Base-by-base conservation (phyloP, 2,888 invertebrate species). In the Anodontia alba region DNA sequence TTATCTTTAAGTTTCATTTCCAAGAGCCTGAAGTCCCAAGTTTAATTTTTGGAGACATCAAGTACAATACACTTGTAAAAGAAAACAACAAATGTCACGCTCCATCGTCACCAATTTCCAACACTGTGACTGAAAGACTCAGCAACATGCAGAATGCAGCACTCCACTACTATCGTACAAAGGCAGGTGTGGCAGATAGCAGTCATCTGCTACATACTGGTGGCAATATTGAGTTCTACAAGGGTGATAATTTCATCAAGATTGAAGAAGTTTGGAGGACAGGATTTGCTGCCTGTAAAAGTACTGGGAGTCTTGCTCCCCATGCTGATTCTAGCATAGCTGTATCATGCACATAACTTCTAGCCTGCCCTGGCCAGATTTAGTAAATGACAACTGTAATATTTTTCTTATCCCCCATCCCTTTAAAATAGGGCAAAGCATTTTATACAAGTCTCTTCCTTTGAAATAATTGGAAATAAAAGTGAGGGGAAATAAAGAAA, bases 31-130 rank as follows among this genome's bases (percentile, higher is more conserved):
- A 83, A 10, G 54, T 76, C 1, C 80, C 88, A 10, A 82, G 76
- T 10, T 80, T 89, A 38, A 85, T 91, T 33, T 92, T 92, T 78
- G 92, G 93, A 8, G 92, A 93, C 76, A 88, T 93, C 20, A 80
- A 78, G 54, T 91, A 87, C 77, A 91, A 91, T 62, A 71, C 86
- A 0, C 83, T 82, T 46, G 78, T 87, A 8, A 75, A 80, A 2
- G 67, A 80, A 29, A 76, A 42, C 23, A 78, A 72, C 1, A 57
- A 15, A 26, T 90, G 90, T 49, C 69, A 81, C 12, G 46, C 57
- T 3, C 86, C 84, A 8, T 31, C 51, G 8, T 69, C 77, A 0
- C 69, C 57, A 5, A 83, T 86, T 23, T 54, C 75, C 0, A 84
- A 88, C 49, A 74, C 54, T 15, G 67, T 81, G 10, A 67, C 57